Evolutionary conservation across 2,888 invertebrate genomes (phyloP), one percentile per base, ranked within the genome.

Genomic region (Idaea biselata): DNA sequence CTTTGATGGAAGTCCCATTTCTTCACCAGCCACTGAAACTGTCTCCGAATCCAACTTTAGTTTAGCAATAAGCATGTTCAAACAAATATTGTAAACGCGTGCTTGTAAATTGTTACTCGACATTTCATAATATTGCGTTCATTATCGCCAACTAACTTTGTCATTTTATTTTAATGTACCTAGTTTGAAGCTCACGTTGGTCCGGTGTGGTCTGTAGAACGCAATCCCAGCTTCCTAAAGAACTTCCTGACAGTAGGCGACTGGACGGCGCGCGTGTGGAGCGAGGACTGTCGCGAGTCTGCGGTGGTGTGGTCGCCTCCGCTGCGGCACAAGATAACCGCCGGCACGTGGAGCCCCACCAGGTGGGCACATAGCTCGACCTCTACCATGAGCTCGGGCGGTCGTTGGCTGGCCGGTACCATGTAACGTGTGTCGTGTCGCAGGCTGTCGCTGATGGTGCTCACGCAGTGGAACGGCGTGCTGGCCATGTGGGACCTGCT

Each of bases 181-280:
- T 66, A 94, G 81, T 96, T 94, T 76, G 83, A 87, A 16, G 94
- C 96, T 7, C 97, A 97, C 77, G 88, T 95, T 64, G 98, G 99
- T 0, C 97, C 98, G 0, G 96, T 99, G 1, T 95, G 96, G 80
- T 94, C 97, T 5, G 91, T 98, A 61, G 96, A 97, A 79, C 94
- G 99, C 67, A 99, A 98, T 91, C 97, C 98, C 0, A 96, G 95
- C 32, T 98, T 98, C 88, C 94, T 97, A 1, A 99, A 99, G 88
- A 98, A 98, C 84, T 99, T 99, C 86, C 90, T 99, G 64, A 97
- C 97, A 0, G 96, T 99, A 57, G 99, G 98, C 1, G 98, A 98
- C 86, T 98, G 98, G 97, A 97, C 97, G 57, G 96, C 97, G 0
- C 94, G 96, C 73, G 96, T 99, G 73, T 99, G 98, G 98, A 97